Conservation (phyloP, 1,140 invertebrate genomes). For the Trichonephila clavipes region DNA sequence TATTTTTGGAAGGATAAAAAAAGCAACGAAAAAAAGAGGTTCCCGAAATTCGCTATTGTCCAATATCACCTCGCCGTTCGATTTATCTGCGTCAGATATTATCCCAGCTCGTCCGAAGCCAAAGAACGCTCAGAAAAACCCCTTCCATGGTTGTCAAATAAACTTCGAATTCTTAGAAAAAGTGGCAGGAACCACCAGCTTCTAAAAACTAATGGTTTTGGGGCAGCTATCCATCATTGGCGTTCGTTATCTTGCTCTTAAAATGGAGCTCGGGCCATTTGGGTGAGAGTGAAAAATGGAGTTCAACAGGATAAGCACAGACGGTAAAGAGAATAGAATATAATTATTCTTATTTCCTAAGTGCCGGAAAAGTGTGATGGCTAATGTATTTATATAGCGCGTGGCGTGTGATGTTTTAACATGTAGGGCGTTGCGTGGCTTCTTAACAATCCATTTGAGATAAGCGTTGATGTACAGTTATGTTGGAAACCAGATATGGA, state of each 20-base stretch:
- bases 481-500: neutral
- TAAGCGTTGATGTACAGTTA: neutral
- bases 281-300: constrained; percentile 47
- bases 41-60: neutral
- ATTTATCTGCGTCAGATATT: constrained; percentile 33
- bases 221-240: constrained; percentile 32
- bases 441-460: neutral
- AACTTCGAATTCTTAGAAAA: constrained; percentile 18
- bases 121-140: neutral
- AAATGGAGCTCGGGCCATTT: constrained; percentile 11
- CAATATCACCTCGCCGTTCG: neutral
- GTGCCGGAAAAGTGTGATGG: constrained; percentile 46
- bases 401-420: neutral
- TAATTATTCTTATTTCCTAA: constrained; percentile 48
- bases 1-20: neutral
- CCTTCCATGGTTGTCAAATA: constrained; percentile 25
- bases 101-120: neutral
- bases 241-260: constrained; percentile 52
- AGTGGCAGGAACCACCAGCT: constrained; percentile 12
- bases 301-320: constrained; percentile 25
- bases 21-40: neutral
- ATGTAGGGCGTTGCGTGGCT: neutral
- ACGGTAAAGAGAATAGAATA: constrained; percentile 41
- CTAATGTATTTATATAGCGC: constrained; percentile 58
- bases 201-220: constrained; percentile 29